phyloP scores from a whole-genome alignment of 1,140 invertebrate genomes.

The Anoplolepis gracilipes region DNA sequence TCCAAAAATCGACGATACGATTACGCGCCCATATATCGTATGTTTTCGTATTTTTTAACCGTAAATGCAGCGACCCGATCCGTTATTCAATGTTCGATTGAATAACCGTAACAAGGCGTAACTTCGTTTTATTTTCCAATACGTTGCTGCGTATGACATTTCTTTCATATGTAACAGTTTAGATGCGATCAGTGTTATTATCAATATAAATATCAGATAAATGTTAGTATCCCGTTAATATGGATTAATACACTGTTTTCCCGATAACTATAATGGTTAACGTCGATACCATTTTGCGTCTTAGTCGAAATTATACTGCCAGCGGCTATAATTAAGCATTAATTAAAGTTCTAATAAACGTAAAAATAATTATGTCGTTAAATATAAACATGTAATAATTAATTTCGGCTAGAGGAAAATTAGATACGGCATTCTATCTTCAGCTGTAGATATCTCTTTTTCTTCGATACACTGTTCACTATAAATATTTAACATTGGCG shows the following conservation, averaged over 20 bases:
- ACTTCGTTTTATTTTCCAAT: constrained; percentile 56
- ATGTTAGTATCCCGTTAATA: constrained; percentile 29
- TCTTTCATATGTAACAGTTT: constrained; percentile 9
- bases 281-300: neutral
- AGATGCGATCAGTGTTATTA: constrained; percentile 8
- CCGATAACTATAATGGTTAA: constrained; percentile 6
- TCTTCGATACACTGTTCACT: neutral
- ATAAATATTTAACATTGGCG: neutral
- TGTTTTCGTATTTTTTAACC: constrained; percentile 64
- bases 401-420: constrained; percentile 3
- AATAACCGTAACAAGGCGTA: constrained; percentile 53
- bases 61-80: constrained; percentile 37
- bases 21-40: constrained; percentile 31
- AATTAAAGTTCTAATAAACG: constrained; percentile 11
- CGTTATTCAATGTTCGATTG: constrained; percentile 65
- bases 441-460: constrained; percentile 10
- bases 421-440: neutral
- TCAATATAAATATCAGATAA: constrained; percentile 30
- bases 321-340: neutral
- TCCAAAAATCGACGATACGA: constrained; percentile 55
- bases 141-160: neutral
- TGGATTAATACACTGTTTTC: neutral
- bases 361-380: neutral
- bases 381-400: neutral
- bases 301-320: neutral